These are phyloP conservation scores for Limosa lapponica DNA, from an alignment of 2,797 vertebrate species.

Conservation along the genomic window DNA sequence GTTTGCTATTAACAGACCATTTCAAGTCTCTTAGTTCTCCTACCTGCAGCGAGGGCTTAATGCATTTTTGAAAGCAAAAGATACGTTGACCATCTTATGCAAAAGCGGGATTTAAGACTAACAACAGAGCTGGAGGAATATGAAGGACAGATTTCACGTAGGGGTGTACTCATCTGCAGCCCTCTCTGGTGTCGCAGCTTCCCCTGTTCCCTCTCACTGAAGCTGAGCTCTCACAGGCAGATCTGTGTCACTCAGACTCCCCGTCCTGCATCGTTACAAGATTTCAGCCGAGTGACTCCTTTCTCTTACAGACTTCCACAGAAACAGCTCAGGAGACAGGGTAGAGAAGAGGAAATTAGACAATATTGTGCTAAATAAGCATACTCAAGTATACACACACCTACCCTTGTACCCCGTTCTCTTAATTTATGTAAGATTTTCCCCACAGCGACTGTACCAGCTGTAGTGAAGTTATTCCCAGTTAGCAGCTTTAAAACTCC, in stretches of 20 bases:
- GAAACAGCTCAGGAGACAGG: not conserved
- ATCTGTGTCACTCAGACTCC: accelerated
- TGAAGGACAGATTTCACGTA: not conserved
- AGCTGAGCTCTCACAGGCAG: not conserved
- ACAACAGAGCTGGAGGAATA: not conserved
- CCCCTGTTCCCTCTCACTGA: not conserved
- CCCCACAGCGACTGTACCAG: not conserved
- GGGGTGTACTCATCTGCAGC: not conserved
- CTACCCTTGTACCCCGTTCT: not conserved
- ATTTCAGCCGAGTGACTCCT: not conserved
- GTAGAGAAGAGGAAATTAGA: not conserved
- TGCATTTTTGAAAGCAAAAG: not conserved
- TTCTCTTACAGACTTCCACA: not conserved
- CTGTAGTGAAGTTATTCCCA: not conserved
- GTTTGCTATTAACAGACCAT: not conserved
- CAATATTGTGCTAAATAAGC: not conserved
- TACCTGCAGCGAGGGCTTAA: not conserved
- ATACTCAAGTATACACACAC: accelerated
- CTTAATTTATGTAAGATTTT: not conserved
- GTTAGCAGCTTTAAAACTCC: not conserved
- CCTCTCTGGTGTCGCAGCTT: not conserved
- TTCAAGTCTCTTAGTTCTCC: not conserved
- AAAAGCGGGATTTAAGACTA: not conserved
- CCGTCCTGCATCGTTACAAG: accelerated
- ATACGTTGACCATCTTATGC: not conserved